phyloP scores from a whole-genome alignment of 1,140 invertebrate species.

The Atta colombica region DNA sequence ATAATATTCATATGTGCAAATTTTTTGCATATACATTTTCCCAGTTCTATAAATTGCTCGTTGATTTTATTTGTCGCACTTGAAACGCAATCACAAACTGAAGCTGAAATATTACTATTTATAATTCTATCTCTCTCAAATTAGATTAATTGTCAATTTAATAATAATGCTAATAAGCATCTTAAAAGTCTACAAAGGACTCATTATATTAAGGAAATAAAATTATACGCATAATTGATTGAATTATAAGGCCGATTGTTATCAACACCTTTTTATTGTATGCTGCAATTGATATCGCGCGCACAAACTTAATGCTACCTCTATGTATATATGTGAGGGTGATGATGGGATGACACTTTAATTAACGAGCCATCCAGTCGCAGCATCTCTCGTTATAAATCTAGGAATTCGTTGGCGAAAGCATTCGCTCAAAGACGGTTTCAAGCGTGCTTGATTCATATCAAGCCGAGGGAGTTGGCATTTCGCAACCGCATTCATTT shows the following conservation, averaged over 20 bases:
- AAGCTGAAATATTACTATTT: no score
- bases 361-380: conserved; percentile 42
- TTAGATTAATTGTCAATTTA: no score
- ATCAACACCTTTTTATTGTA: neutral
- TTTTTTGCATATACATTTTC: no score
- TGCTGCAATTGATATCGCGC: neutral
- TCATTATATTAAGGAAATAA: no score
- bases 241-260: neutral
- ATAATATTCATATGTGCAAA: no score
- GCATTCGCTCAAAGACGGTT: conserved; percentile 15
- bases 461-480: neutral
- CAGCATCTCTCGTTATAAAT: conserved; percentile 27
- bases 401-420: conserved; percentile 21
- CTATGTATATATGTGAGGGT: neutral
- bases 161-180: no score
- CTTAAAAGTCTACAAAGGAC: no score
- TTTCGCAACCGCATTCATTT: conserved; percentile 23
- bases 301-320: no score
- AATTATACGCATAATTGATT: neutral
- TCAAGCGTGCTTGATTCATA: conserved; percentile 19
- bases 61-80: no score
- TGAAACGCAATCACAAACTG: no score
- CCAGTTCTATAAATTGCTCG: no score
- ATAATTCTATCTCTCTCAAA: no score
- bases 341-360: conserved; percentile 9